Conservation (phyloP, 2,888 invertebrate species). For the Drosophila ezoana region DNA sequence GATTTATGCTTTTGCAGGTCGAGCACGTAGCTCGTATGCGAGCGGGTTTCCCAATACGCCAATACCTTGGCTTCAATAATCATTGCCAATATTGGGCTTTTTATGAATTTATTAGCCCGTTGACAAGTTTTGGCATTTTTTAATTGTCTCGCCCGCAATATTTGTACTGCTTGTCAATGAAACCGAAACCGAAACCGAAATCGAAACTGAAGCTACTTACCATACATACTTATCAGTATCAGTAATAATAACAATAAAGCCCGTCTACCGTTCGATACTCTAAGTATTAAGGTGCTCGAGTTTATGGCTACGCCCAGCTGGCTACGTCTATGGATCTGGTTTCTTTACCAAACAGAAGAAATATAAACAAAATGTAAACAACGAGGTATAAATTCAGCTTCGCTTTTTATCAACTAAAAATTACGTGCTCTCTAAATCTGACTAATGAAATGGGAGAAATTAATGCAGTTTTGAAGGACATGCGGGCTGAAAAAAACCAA, state of each 20-base stretch:
- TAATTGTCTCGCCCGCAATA: conserved; percentile 36
- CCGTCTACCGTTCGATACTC: conserved; percentile 10
- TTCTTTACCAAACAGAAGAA: background rate
- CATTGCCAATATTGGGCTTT: conserved; percentile 75
- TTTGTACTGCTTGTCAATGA: conserved; percentile 48
- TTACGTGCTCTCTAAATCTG: too few species aligned
- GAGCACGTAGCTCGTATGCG: conserved; percentile 44
- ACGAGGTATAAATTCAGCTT: too few species aligned
- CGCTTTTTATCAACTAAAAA: too few species aligned
- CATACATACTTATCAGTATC: conserved; percentile 41
- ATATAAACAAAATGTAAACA: too few species aligned
- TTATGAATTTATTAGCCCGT: conserved; percentile 67
- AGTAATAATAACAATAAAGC: conserved; percentile 21
- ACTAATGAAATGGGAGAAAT: too few species aligned
- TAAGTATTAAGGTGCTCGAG: background rate
- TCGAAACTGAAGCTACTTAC: conserved; percentile 21
- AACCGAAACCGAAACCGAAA: background rate
- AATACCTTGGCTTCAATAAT: conserved; percentile 68
- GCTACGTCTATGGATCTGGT: conserved; percentile 1
- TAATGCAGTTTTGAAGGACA: too few species aligned
- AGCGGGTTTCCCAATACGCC: conserved; percentile 21
- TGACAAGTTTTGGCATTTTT: conserved; percentile 51
- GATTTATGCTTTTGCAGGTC: conserved; percentile 35
- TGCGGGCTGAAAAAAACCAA: too few species aligned
- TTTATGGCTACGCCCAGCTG: conserved; percentile 1